These are phyloP conservation scores for Drosophila diplacantha DNA, from an alignment of 2,888 invertebrate genomes.

Conservation along the genomic window DNA sequence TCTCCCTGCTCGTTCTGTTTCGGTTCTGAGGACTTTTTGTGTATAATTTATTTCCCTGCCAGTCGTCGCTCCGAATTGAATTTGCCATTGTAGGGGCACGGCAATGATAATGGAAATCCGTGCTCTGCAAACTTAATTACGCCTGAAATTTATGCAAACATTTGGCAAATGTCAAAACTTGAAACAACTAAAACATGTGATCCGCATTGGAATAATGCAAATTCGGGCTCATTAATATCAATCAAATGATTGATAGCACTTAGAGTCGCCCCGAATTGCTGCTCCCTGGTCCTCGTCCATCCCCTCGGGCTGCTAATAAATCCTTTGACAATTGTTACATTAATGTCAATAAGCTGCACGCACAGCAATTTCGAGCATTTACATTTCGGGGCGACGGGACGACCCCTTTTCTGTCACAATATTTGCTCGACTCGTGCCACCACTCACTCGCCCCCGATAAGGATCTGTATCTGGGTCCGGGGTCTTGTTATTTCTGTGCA, in stretches of 20 bases:
- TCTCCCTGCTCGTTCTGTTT: constrained; percentile 16
- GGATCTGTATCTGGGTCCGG: constrained; percentile 11
- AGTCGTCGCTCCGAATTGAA: constrained; percentile 14
- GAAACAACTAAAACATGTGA: constrained; percentile 28
- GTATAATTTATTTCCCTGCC: constrained; percentile 35
- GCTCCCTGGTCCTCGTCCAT: constrained; percentile 25
- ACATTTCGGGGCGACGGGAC: constrained; percentile 50
- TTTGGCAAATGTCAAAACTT: constrained; percentile 42
- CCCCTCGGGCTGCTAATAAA: constrained; percentile 65
- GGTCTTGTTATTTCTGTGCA: not conserved
- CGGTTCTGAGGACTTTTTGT: constrained; percentile 1
- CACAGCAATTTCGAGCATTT: constrained; percentile 54
- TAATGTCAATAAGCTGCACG: constrained; percentile 70
- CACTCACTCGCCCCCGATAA: constrained; percentile 4
- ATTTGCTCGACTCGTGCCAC: constrained; percentile 57
- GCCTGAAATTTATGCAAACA: constrained; percentile 62
- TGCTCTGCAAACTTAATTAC: constrained; percentile 57
- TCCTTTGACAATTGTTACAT: constrained; percentile 76
- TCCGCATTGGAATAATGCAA: constrained; percentile 67
- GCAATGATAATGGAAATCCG: constrained; percentile 38
- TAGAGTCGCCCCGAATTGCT: constrained; percentile 12
- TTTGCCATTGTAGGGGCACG: not conserved
- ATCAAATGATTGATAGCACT: constrained; percentile 73
- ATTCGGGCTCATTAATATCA: constrained; percentile 76
- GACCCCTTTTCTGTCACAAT: constrained; percentile 49